phyloP scores from a whole-genome alignment of 2,113 vertebrate species.

The pig (Sus scrofa) region T2T-Sscrofa CM000812.6:201362001-201362500 shows the following conservation, averaged over 20 bases:
- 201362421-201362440: background rate
- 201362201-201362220: slow-evolving; percentile 12
- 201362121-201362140: background rate
- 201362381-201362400: background rate
- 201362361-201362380: background rate
- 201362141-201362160: background rate
- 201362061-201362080: background rate
- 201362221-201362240: background rate
- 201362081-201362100: background rate
- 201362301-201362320: background rate
- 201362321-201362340: background rate
- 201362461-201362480: background rate
- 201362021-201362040: background rate
- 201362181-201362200: background rate
- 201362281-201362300: background rate
- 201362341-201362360: background rate
- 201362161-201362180: background rate
- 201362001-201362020: background rate
- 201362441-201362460: background rate
- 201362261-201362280: background rate
- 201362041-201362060: background rate
- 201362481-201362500: background rate
- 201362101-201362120: background rate
- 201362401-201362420: background rate
- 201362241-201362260: background rate